These are phyloP conservation scores for Xiphorhynchus elegans DNA, from an alignment of 2,113 vertebrate genomes.

Conservation along the genomic window DNA sequence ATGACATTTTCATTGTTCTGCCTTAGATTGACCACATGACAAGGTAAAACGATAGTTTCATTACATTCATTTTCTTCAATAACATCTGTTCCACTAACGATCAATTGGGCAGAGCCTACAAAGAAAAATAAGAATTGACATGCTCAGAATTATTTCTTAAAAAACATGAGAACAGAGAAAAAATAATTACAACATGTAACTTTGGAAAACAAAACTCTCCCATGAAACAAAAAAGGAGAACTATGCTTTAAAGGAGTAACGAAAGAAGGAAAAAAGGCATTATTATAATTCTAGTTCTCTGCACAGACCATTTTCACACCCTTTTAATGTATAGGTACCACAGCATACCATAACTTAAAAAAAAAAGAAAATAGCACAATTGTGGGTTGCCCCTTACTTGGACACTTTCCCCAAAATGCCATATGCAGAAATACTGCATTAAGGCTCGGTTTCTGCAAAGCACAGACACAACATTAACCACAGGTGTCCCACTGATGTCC, in stretches of 20 bases:
- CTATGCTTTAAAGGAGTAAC: background rate
- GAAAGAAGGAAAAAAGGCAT: background rate
- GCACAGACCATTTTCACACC: background rate
- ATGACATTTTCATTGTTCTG: background rate
- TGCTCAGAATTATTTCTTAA: conserved; percentile 28
- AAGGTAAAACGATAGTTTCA: conserved; percentile 66
- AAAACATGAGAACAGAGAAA: background rate
- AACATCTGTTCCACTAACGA: background rate
- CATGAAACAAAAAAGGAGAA: rapidly evolving
- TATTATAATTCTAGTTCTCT: background rate
- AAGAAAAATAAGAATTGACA: conserved; percentile 45
- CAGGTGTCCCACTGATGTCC: background rate
- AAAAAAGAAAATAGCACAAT: background rate
- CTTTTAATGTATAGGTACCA: background rate
- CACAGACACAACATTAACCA: background rate
- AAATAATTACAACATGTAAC: background rate
- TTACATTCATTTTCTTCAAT: conserved; percentile 63
- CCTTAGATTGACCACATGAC: conserved; percentile 57
- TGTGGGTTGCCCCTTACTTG: background rate
- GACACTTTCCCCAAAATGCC: background rate
- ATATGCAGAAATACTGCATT: background rate
- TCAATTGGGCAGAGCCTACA: conserved; percentile 74
- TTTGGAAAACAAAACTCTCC: background rate
- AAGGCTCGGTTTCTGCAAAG: background rate
- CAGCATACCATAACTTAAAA: background rate